Evolutionary conservation across 2,797 vertebrate species (phyloP).

Genomic region (Hemibagrus guttatus): DNA sequence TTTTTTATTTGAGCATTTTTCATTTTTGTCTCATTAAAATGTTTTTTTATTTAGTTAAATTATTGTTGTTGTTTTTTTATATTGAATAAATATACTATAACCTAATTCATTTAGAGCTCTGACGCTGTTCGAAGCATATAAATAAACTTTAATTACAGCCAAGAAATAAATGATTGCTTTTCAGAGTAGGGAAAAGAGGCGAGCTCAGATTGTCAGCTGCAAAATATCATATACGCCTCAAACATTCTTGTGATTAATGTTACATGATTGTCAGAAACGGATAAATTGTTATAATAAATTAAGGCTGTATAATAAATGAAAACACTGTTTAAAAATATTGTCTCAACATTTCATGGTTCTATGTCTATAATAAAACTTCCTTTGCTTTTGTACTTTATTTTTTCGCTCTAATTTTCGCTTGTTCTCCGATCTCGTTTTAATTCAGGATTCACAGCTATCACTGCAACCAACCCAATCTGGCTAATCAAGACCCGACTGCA

Average conservation of each 20-base stretch:
- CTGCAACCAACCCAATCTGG: constrained; percentile 97
- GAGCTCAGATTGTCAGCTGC: not conserved
- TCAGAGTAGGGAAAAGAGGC: not conserved
- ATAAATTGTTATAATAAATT: not conserved
- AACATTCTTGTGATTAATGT: not conserved
- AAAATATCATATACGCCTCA: not conserved
- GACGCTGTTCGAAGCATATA: not conserved
- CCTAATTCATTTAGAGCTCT: not conserved
- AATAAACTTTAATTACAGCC: not conserved
- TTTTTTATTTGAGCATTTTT: not conserved
- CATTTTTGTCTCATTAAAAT: not conserved
- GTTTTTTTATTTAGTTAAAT: too few species aligned
- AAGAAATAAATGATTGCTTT: not conserved
- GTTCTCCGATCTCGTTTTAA: constrained; percentile 51
- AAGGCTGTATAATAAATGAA: not conserved
- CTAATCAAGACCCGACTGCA: constrained; percentile 96
- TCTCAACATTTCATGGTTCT: not conserved
- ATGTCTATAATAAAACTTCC: too few species aligned
- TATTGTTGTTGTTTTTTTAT: not conserved
- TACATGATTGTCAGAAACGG: not conserved
- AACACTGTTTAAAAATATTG: not conserved
- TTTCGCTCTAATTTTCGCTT: too few species aligned
- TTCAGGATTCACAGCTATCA: constrained; percentile 92
- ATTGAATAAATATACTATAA: not conserved
- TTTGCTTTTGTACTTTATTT: not conserved